These are phyloP conservation scores for Drosophila pullipes DNA, from an alignment of 2,888 invertebrate genomes.

Conservation along the genomic window DNA sequence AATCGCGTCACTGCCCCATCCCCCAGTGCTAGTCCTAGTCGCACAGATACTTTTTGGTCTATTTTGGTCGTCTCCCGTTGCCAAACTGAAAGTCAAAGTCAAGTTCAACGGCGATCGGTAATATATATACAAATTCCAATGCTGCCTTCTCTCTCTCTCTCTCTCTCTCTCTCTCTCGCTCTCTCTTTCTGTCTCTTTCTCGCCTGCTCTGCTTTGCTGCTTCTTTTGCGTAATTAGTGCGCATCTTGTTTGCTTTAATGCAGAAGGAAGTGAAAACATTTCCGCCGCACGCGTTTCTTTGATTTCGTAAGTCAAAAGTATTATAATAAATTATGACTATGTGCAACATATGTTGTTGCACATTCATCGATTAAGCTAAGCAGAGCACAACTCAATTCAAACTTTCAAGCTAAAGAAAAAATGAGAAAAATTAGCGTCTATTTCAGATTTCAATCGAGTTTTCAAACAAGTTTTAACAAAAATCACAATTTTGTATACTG, in stretches of 20 bases:
- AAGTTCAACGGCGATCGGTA: constrained; percentile 69
- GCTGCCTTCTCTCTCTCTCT: background rate
- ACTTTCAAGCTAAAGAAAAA: background rate
- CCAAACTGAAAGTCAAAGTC: constrained; percentile 75
- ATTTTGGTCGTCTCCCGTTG: constrained; percentile 47
- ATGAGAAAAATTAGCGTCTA: too few relatives aligned
- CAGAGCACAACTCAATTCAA: background rate
- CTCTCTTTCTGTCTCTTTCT: background rate
- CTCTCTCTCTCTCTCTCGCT: too few relatives aligned
- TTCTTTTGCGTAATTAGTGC: constrained; percentile 25
- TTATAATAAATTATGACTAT: background rate
- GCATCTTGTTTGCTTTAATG: constrained; percentile 12
- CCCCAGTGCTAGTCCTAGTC: constrained; percentile 32
- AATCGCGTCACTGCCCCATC: constrained; percentile 3
- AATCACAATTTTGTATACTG: background rate
- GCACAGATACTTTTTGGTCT: constrained; percentile 50
- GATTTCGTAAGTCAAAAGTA: constrained; percentile 19
- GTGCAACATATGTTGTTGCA: constrained; percentile 16
- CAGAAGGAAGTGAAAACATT: constrained; percentile 39
- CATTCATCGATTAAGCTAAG: background rate
- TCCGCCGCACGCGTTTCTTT: constrained; percentile 32
- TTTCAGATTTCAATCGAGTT: background rate
- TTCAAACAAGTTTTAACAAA: background rate
- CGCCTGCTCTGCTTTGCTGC: background rate
- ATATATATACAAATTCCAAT: constrained; percentile 10